Evolutionary conservation across 2,113 vertebrate genomes (phyloP).

Genomic region (Platysternon megacephalum): DNA sequence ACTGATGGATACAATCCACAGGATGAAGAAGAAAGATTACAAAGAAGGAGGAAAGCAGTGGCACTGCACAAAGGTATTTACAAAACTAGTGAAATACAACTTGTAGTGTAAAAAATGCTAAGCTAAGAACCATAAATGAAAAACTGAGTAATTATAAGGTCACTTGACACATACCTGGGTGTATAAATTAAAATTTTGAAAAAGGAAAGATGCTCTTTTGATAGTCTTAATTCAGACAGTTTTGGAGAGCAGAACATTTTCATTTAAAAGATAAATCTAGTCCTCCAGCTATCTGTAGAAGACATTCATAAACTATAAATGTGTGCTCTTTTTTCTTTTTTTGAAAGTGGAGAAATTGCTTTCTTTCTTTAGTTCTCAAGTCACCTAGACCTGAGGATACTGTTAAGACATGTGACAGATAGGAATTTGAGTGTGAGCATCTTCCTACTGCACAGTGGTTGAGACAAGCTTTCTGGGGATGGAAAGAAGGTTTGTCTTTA

Average conservation of each 20-base stretch:
- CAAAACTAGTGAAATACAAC: background rate
- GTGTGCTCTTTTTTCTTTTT: background rate
- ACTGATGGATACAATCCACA: background rate
- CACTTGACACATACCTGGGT: background rate
- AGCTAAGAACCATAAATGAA: background rate
- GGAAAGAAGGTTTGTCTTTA: background rate
- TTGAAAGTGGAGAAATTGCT: background rate
- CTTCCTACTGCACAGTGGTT: background rate
- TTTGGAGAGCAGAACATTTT: background rate
- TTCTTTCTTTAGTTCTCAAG: background rate
- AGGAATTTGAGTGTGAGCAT: background rate
- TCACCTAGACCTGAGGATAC: background rate
- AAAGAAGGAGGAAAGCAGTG: rapidly evolving
- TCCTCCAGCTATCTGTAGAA: background rate
- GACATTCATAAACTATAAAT: background rate
- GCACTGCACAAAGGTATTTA: background rate
- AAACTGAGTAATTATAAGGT: background rate
- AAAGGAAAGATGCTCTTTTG: background rate
- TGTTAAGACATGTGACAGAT: background rate
- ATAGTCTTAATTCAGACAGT: background rate
- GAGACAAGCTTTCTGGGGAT: background rate
- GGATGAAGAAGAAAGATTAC: background rate
- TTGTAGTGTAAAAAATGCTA: background rate
- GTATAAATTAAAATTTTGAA: background rate
- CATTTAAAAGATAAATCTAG: background rate